Conservation (phyloP, 2,797 vertebrate species). For the Sebastes matsubarae region DNA sequence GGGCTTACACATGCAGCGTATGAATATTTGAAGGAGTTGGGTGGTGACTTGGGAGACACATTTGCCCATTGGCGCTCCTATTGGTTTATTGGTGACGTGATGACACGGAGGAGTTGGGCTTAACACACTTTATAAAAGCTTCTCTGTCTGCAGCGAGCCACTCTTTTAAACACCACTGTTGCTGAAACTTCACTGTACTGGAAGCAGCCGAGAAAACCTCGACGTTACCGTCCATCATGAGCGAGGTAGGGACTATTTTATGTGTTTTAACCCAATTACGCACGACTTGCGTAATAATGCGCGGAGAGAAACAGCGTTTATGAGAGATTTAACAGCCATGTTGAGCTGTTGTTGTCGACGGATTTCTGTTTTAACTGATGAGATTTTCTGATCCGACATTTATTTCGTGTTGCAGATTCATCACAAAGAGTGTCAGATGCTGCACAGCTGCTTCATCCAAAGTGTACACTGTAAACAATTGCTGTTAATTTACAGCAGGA, state of each 20-base stretch:
- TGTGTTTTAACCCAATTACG: conserved; percentile 43
- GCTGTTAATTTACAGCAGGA: too few relatives aligned
- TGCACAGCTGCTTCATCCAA: conserved; percentile 46
- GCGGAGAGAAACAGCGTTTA: neutral
- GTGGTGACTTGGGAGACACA: conserved; percentile 77
- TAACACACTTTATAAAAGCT: conserved; percentile 85
- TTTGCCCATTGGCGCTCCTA: conserved; percentile 79
- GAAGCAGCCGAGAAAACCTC: conserved; percentile 57
- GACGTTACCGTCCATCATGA: conserved; percentile 76
- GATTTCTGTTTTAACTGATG: neutral
- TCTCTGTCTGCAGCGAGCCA: conserved; percentile 58
- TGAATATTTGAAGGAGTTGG: conserved; percentile 75
- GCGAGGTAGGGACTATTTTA: conserved; percentile 80
- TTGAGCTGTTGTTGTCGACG: neutral
- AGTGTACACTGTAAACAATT: too few relatives aligned
- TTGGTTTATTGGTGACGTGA: conserved; percentile 82
- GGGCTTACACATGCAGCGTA: conserved; percentile 61
- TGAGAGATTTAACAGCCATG: neutral
- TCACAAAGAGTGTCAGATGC: conserved; percentile 18
- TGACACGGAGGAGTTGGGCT: conserved; percentile 76
- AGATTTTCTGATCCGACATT: conserved; percentile 20
- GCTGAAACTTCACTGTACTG: conserved; percentile 66
- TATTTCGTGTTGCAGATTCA: neutral
- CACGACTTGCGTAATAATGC: conserved; percentile 4
- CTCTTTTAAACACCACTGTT: conserved; percentile 64